Evolutionary conservation across 2,888 invertebrate species (phyloP).

Genomic region (Nymphalis polychloros): DNA sequence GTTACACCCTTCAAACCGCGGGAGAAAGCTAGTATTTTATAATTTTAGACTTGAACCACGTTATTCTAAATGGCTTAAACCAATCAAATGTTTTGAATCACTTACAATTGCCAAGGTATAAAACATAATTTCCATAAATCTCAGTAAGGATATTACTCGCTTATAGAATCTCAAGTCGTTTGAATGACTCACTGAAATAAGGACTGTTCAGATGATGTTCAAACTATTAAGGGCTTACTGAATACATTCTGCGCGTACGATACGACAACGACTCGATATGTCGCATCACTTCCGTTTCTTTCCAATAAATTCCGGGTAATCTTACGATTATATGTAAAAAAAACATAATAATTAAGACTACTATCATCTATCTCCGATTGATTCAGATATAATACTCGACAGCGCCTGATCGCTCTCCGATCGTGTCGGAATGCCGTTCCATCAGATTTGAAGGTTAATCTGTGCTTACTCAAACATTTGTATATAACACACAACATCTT

Average conservation of each 20-base stretch:
- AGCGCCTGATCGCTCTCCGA: too few relatives aligned
- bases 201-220: constrained; percentile 10
- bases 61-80: background rate
- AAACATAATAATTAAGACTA: too few relatives aligned
- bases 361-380: too few relatives aligned
- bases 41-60: background rate
- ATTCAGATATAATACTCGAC: too few relatives aligned
- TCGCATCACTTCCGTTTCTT: too few relatives aligned
- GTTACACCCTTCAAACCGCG: background rate
- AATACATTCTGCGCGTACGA: background rate
- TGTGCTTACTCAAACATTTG: too few relatives aligned
- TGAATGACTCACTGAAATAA: constrained; percentile 17
- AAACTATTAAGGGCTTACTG: constrained; percentile 13
- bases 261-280: constrained; percentile 2
- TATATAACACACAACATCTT: too few relatives aligned
- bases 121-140: constrained; percentile 11
- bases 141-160: constrained; percentile 4
- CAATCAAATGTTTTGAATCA: background rate
- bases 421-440: too few relatives aligned
- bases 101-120: background rate
- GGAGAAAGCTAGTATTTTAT: background rate
- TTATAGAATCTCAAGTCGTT: constrained; percentile 9
- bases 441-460: too few relatives aligned
- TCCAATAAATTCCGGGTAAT: too few relatives aligned
- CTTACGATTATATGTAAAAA: too few relatives aligned